phyloP scores from a whole-genome alignment of 2,888 invertebrate genomes.

The Abscondita cerata region DNA sequence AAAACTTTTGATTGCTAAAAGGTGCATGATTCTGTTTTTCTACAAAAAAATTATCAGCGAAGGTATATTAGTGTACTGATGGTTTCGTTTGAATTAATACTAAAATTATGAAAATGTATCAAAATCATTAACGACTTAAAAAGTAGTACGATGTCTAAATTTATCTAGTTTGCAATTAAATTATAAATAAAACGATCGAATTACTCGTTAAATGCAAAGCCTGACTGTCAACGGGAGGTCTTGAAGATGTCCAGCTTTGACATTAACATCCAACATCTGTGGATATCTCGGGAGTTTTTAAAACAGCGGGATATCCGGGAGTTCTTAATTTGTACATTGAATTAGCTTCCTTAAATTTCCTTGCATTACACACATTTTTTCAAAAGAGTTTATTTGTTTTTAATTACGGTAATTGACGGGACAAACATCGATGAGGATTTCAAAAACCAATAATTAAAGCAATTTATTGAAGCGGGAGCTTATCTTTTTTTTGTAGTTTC shows the following conservation, averaged over 20 bases:
- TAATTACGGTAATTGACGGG: conserved; percentile 3
- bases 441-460: not conserved
- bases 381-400: not conserved
- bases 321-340: conserved; percentile 23
- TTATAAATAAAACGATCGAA: conserved; percentile 40
- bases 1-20: no score
- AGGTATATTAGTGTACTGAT: no score
- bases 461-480: not conserved
- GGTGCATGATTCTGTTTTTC: no score
- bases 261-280: conserved; percentile 42
- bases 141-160: not conserved
- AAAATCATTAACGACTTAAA: no score
- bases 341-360: conserved; percentile 24
- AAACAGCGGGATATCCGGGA: conserved; percentile 35
- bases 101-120: no score
- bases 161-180: conserved; percentile 22
- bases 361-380: conserved; percentile 1
- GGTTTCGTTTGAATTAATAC: no score
- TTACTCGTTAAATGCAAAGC: conserved; percentile 40
- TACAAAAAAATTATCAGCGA: no score
- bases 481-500: conserved; percentile 20
- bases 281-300: conserved; percentile 18
- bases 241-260: conserved; percentile 41
- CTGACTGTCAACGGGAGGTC: conserved; percentile 40
- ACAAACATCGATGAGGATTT: not conserved